phyloP scores from a whole-genome alignment of 2,888 invertebrate species.

The Seira musarum region DNA sequence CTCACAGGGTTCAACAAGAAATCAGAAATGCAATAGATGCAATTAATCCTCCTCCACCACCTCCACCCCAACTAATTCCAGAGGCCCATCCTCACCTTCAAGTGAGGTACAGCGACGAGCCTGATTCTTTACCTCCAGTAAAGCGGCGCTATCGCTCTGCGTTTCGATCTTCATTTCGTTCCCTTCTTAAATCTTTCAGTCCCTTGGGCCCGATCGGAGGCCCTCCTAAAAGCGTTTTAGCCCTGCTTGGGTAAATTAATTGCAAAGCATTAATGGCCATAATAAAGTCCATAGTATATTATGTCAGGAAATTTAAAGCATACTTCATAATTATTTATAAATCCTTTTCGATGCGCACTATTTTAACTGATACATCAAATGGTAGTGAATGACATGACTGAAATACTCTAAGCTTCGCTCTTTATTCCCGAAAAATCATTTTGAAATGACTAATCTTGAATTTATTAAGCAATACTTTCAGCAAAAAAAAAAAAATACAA shows the following conservation, averaged over 20 bases:
- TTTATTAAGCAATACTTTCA: too few species aligned
- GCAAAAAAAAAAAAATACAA: too few species aligned
- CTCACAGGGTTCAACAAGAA: slow-evolving; percentile 28
- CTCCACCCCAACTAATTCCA: slow-evolving; percentile 26
- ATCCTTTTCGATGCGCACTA: too few species aligned
- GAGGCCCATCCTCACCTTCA: slow-evolving; percentile 36
- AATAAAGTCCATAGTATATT: slow-evolving; percentile 33
- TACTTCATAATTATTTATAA: too few species aligned
- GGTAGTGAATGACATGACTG: too few species aligned
- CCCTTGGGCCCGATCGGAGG: slow-evolving; percentile 31
- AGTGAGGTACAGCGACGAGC: slow-evolving; percentile 17
- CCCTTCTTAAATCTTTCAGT: slow-evolving; percentile 48
- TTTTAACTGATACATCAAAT: too few species aligned
- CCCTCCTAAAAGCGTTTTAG: slow-evolving; percentile 32
- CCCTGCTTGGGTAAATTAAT: slow-evolving; percentile 27
- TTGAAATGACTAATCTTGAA: too few species aligned
- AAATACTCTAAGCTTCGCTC: too few species aligned
- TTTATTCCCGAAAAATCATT: too few species aligned
- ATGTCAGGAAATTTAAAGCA: too few species aligned
- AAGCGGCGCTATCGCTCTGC: slow-evolving; percentile 50
- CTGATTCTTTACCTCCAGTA: slow-evolving; percentile 5
- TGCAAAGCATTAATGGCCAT: slow-evolving; percentile 43
- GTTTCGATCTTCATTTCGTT: slow-evolving; percentile 40
- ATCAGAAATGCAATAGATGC: slow-evolving; percentile 42
- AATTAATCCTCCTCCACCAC: slow-evolving; percentile 41